A percentile compares a stretch with the other conserved stretches of the same genome.
phyloP scores from a whole-genome alignment of 2,888 invertebrate genomes.

The Lycophotia porphyrea region DNA sequence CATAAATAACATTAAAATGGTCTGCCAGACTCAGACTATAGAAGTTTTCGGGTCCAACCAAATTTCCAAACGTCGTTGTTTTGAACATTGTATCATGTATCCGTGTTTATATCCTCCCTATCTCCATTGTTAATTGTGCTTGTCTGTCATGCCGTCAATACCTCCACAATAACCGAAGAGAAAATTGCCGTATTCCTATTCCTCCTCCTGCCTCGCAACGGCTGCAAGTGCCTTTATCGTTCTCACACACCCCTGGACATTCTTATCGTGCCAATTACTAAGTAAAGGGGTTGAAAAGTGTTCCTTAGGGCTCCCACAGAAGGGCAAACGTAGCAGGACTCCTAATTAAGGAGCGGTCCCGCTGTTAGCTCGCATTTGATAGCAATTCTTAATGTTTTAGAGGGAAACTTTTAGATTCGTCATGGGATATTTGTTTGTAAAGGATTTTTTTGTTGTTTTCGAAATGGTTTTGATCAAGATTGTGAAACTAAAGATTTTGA shows the following conservation, averaged over 20 bases:
- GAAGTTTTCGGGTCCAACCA: not conserved
- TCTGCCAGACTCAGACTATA: not conserved
- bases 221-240: slow-evolving; percentile 82
- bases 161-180: not conserved
- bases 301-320: slow-evolving; percentile 80
- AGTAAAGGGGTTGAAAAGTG: slow-evolving; percentile 80
- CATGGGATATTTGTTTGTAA: slow-evolving; percentile 30
- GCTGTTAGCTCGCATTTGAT: slow-evolving; percentile 74
- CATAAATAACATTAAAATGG: not conserved
- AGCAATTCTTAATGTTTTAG: slow-evolving; percentile 47
- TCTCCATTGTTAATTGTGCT: not conserved
- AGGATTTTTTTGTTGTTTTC: not conserved
- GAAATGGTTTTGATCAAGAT: slow-evolving; percentile 33
- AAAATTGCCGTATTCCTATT: slow-evolving; percentile 18
- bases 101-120: not conserved
- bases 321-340: slow-evolving; percentile 87
- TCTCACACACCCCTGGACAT: slow-evolving; percentile 86
- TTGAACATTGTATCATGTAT: not conserved
- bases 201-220: slow-evolving; percentile 35
- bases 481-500: slow-evolving; percentile 9
- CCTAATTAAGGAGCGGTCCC: slow-evolving; percentile 87
- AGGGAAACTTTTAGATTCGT: slow-evolving; percentile 35
- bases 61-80: not conserved
- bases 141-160: not conserved
- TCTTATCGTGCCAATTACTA: slow-evolving; percentile 89